These are phyloP conservation scores for Clinocottus analis DNA, from an alignment of 2,113 vertebrate genomes.

Conservation along the genomic window DNA sequence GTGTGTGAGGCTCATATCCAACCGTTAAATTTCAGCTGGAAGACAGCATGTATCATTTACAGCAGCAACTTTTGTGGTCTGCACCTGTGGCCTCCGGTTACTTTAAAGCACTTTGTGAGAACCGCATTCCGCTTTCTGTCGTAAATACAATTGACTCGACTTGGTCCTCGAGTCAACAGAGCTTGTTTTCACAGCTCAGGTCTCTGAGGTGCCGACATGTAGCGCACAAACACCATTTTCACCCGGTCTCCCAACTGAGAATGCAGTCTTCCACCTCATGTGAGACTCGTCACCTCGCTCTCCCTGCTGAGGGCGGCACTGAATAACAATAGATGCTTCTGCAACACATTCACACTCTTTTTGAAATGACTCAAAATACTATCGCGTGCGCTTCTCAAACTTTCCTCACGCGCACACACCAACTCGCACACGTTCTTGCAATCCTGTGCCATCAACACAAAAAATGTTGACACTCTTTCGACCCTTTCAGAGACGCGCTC, in stretches of 20 bases:
- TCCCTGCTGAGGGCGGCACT: neutral
- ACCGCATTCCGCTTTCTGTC: slow-evolving; percentile 18
- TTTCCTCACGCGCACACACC: slow-evolving; percentile 17
- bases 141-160: slow-evolving; percentile 48
- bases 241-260: slow-evolving; percentile 49
- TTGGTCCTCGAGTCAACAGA: slow-evolving; percentile 29
- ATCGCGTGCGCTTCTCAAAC: slow-evolving; percentile 2
- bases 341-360: neutral
- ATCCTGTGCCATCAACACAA: slow-evolving; percentile 44
- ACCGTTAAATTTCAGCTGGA: neutral
- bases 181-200: slow-evolving; percentile 46
- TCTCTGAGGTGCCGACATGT: slow-evolving; percentile 38
- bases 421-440: slow-evolving; percentile 4
- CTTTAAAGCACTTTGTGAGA: slow-evolving; percentile 23
- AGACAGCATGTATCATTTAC: slow-evolving; percentile 28
- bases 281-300: slow-evolving; percentile 25
- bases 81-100: slow-evolving; percentile 10
- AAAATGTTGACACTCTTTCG: slow-evolving; percentile 64
- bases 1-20: neutral
- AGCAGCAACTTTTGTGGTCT: slow-evolving; percentile 24
- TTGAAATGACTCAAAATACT: slow-evolving; percentile 25
- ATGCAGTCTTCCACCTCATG: slow-evolving; percentile 41
- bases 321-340: slow-evolving; percentile 31
- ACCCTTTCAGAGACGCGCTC: slow-evolving; percentile 44
- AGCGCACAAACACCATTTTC: slow-evolving; percentile 36